Evolutionary conservation across 1,140 invertebrate genomes (phyloP).

Genomic region (Parapsyche elsis): DNA sequence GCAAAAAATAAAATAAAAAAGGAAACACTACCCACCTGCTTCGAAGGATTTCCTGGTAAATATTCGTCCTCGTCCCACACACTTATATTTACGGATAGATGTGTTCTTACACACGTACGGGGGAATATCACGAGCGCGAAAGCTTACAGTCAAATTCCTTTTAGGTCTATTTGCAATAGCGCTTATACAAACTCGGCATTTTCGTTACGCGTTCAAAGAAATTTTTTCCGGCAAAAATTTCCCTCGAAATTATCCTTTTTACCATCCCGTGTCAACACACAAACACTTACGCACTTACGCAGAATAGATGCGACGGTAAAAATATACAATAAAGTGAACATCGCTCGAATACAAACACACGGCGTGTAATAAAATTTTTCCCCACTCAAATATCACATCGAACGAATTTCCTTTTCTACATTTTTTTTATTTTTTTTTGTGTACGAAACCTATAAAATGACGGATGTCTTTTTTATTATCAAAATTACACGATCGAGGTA

Average conservation of each 20-base stretch:
- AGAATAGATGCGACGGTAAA: background rate
- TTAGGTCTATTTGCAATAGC: conserved; percentile 20
- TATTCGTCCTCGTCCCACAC: background rate
- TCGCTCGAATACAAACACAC: background rate
- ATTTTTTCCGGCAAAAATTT: conserved; percentile 17
- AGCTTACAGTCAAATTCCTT: conserved; percentile 6
- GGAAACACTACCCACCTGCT: conserved; percentile 7
- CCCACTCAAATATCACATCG: background rate
- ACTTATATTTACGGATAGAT: no score
- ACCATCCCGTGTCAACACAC: background rate
- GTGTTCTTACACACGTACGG: no score
- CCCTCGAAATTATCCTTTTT: conserved; percentile 3
- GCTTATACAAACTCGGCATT: conserved; percentile 15
- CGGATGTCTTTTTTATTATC: background rate
- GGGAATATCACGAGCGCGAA: conserved; percentile 2
- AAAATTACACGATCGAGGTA: background rate
- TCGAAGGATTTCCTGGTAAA: conserved; percentile 10
- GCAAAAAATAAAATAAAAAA: background rate
- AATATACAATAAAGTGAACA: conserved; percentile 1
- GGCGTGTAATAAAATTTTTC: conserved; percentile 1
- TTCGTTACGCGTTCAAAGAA: background rate
- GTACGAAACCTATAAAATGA: background rate
- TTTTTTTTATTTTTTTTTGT: background rate
- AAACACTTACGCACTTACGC: background rate
- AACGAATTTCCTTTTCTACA: background rate